Base-by-base conservation (phyloP, 92 coral and sea anemone species). In the Diadumene lineata region DNA sequence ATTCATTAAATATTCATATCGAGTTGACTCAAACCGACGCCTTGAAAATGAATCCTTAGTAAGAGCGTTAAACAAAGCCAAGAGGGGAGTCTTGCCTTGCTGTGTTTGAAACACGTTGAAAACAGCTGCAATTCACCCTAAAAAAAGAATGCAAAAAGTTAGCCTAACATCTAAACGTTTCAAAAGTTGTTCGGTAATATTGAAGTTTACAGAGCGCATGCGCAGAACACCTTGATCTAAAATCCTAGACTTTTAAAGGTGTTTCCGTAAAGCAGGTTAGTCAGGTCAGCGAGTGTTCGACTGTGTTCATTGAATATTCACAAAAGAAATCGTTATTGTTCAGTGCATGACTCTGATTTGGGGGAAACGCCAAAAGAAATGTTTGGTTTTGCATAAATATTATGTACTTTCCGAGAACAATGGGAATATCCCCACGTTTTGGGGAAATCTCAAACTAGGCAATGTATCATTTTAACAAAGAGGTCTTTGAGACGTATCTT, bases 1-100 rank as follows among this genome's bases (percentile, higher is more conserved):
- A 85, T 79, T 85, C 70, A 86, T 86, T 86, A 86, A 86, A 86
- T 86, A 86, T 86, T 86, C 90, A 86, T 86, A 50, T 64, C 38
- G 66, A 63, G 79, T 72, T 73, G 72, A 43, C 67, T 72, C 56
- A 72, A 78, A 78, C 88, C 70, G 77, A 66, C 65, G 84, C 11
- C 24, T 65, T 58, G 23, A 31, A 48, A 46, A 21, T 29, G 34
- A 38, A 68, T 79, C 58, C 64, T 25, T 31, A 73, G 53, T 18
- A 43, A 61, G 50, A 56, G 67, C 26, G 65, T 65, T 53, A 33
- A 48, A 56, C 29, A 64, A 53, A 66, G 50, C 61, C 81, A 31
- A 38, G 60, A 50, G 50, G 83, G 38, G 31, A 26, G 46, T 33
- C 68, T 24, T 68, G 44, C 46, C 48, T 43, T 33, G 23, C 46